Conservation (phyloP, 2,888 invertebrate genomes). For the Hirtodrosophila confusa region DNA sequence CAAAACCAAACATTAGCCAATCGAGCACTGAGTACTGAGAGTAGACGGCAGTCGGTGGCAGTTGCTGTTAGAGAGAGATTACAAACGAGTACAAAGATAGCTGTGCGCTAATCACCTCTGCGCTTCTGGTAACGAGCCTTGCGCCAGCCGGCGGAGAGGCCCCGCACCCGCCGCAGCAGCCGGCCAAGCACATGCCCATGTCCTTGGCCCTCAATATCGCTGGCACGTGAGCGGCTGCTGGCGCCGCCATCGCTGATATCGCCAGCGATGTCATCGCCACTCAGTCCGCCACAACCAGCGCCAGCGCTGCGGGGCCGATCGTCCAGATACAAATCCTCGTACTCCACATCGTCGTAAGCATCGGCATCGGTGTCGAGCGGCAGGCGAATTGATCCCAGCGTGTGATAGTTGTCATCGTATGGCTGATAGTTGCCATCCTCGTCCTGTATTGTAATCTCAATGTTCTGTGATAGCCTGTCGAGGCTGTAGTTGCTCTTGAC, state of each 20-base stretch:
- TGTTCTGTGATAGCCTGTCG: conserved; percentile 82
- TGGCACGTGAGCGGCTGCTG: conserved; percentile 76
- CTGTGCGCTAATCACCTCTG: conserved; percentile 82
- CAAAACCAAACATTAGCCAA: conserved; percentile 53
- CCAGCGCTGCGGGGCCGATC: conserved; percentile 60
- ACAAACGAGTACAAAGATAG: conserved; percentile 49
- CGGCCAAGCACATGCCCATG: conserved; percentile 81
- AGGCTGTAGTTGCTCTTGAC: conserved; percentile 81
- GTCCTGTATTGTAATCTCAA: conserved; percentile 84
- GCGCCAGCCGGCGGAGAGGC: conserved; percentile 83
- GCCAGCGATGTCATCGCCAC: conserved; percentile 76
- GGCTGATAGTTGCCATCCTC: conserved; percentile 82
- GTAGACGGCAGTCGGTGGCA: conserved; percentile 47
- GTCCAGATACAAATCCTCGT: conserved; percentile 69
- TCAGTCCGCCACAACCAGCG: conserved; percentile 33
- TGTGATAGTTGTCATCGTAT: conserved; percentile 81
- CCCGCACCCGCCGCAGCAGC: conserved; percentile 82
- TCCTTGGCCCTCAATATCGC: conserved; percentile 58
- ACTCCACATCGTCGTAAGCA: conserved; percentile 65
- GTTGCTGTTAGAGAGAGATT: conserved; percentile 68
- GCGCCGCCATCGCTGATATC: conserved; percentile 80
- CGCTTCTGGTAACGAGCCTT: conserved; percentile 83
- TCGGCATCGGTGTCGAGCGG: conserved; percentile 41
- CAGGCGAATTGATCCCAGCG: conserved; percentile 51
- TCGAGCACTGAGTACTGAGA: conserved; percentile 45